Evolutionary conservation across 2,888 invertebrate species (phyloP), one percentile per base, ranked within the genome.

Genomic region (Halictus quadricinctus): DNA sequence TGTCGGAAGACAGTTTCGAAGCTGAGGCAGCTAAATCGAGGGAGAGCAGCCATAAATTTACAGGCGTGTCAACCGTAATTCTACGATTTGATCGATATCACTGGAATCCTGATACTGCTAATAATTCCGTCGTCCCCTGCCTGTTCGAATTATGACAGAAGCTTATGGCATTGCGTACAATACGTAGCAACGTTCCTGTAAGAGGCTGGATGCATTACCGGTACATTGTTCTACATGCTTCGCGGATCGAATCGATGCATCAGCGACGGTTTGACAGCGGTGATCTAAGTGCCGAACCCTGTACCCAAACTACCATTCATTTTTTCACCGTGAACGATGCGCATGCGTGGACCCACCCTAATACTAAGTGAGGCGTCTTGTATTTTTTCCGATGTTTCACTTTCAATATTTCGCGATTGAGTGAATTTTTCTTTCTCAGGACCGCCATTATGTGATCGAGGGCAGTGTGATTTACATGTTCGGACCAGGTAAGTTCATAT

Each of bases 251-350:
- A 82, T 81, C 84, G 79, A 88, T 87, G 87, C 36, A 58, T 80
- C 76, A 58, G 73, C 29, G 66, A 72, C 72, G 75, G 74, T 76
- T 82, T 64, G 72, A 69, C 83, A 75, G 48, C 64, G 75, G 29
- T 66, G 64, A 72, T 82, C 75, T 80, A 79, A 88, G 87, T 87
- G 88, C 79, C 43, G 58, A 87, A 87, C 48, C 88, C 76, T 88
- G 88, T 88, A 80, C 73, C n/a, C 70, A 73, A 36, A 58, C 36
- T 29, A 36, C 48, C 46, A 41, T 50, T 36, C 75, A 25, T 75
- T 79, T 78, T 79, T 84, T 74, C 66, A 43, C 66, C 10, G 64
- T 58, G 80, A 72, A 72, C 74, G 76, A 85, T 72, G 72, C 58
- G 15, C 36, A 15, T 43, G 1, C 29, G 18, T 2, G n/a, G 43